Conservation (phyloP, 2,888 invertebrate genomes). For the Eilema caniola region DNA sequence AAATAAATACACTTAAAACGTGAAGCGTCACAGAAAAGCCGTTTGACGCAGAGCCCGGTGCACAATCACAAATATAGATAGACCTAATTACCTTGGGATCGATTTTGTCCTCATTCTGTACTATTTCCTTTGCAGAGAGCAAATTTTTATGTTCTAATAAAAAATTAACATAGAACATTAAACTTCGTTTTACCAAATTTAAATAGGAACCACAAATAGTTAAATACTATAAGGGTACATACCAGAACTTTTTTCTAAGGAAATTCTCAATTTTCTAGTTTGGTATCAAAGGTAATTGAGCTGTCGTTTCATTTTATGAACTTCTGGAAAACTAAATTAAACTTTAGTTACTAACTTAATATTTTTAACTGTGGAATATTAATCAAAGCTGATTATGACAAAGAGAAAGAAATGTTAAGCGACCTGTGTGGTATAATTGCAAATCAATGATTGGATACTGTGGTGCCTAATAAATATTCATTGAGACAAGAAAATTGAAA, state of each 20-base stretch:
- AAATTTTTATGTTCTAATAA: too few species aligned
- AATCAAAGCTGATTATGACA: constrained; percentile 24
- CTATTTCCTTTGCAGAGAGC: constrained; percentile 41
- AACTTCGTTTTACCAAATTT: constrained; percentile 27
- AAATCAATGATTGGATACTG: constrained; percentile 39
- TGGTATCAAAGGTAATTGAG: constrained; percentile 37
- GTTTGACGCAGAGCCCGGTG: constrained; percentile 43
- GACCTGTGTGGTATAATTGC: constrained; percentile 37
- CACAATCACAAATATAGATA: constrained; percentile 65
- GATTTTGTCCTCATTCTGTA: constrained; percentile 60
- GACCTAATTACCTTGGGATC: constrained; percentile 68
- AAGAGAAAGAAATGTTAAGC: constrained; percentile 17
- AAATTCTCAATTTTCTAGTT: background rate
- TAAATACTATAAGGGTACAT: background rate
- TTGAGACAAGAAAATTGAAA: constrained; percentile 40
- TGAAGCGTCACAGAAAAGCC: constrained; percentile 44
- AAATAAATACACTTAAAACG: constrained; percentile 22
- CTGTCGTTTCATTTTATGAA: constrained; percentile 37
- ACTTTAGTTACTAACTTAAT: constrained; percentile 35
- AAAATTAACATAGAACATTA: constrained; percentile 45
- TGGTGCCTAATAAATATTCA: constrained; percentile 54
- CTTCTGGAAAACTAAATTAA: constrained; percentile 32
- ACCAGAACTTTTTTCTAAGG: background rate
- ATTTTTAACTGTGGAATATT: constrained; percentile 29
- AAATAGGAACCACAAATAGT: constrained; percentile 17